Base-by-base conservation (phyloP, 2,113 vertebrate species). In the Pycnonotus jocosus region DNA sequence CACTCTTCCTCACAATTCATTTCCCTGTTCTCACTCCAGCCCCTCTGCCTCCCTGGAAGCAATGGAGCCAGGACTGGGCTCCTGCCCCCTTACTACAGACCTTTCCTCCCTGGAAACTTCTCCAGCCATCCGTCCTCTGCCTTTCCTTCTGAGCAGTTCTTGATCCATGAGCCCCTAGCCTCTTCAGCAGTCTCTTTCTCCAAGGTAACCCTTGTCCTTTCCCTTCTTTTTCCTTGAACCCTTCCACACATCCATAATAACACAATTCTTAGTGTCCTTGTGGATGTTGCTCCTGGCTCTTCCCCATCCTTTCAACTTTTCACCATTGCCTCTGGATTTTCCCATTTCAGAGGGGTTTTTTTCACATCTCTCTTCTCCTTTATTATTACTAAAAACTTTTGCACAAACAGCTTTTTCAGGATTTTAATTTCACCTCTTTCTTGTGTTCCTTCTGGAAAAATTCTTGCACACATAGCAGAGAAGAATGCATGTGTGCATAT, bases 391-490 rank as follows among this genome's bases (percentile, higher is more conserved):
- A 27, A 90, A 80, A 66, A 15, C 31, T 58, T 56, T 87, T 57
- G 44, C 44, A 87, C 23, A 61, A 84, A 35, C 25, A 28, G 68
- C 13, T 44, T 47, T 93, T 84, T 87, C 51, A 74, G 28, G 60
- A 40, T 90, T 89, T 89, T 81, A 45, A 58, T 82, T 90, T 85
- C 28, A 47, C 7, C n/a, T 81, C 48, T 62, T 91, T 38, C 22
- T 74, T 69, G 40, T 37, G 6, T 18, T 77, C 35, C 38, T 65
- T 72, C 40, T 68, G n/a, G 27, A 88, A 93, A 12, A 81, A 54
- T 61, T 85, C 60, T 73, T 81, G 22, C 77, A 66, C 15, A 3
- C 8, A 12, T 38, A 83, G 15, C 5, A 8, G 56, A 80, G 57
- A 78, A 57, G 35, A 81, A 47, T 33, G 8, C 4, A 1, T 48